phyloP scores from a whole-genome alignment of 2,888 invertebrate genomes.

The Schizaphis graminum region DNA sequence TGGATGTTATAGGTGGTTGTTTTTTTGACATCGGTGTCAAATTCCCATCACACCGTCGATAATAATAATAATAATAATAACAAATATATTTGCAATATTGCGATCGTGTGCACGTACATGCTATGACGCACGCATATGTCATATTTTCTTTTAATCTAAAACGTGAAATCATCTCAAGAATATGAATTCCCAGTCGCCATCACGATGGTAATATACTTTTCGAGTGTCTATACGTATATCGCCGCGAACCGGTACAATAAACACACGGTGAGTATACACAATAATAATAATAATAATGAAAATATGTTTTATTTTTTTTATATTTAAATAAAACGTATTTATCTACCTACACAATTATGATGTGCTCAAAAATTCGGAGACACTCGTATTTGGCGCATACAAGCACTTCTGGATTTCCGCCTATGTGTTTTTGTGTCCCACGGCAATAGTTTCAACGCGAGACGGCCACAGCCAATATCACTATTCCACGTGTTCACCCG shows the following conservation, averaged over 20 bases:
- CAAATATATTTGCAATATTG: slow-evolving; percentile 25
- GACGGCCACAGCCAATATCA: not conserved
- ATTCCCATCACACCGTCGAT: not conserved
- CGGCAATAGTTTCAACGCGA: not conserved
- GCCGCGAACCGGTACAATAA: not conserved
- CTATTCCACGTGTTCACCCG: not conserved
- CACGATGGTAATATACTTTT: not conserved
- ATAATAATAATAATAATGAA: not conserved
- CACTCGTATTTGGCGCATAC: not conserved
- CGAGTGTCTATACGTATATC: not conserved
- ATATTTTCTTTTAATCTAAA: slow-evolving; percentile 60
- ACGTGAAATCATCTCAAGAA: not conserved
- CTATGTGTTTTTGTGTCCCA: not conserved
- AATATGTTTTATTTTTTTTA: not conserved
- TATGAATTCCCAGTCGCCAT: not conserved
- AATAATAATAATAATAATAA: slow-evolving; percentile 15
- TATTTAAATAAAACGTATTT: not conserved
- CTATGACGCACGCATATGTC: not conserved
- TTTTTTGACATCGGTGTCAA: slow-evolving; percentile 29
- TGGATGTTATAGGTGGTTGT: not conserved
- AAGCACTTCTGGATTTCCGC: not conserved
- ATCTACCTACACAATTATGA: not conserved
- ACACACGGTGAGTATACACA: not conserved
- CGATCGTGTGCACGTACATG: not conserved
- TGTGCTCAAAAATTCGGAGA: not conserved